These are phyloP conservation scores for Bostrychus sinensis DNA, from an alignment of 2,113 vertebrate species.

Conservation along the genomic window DNA sequence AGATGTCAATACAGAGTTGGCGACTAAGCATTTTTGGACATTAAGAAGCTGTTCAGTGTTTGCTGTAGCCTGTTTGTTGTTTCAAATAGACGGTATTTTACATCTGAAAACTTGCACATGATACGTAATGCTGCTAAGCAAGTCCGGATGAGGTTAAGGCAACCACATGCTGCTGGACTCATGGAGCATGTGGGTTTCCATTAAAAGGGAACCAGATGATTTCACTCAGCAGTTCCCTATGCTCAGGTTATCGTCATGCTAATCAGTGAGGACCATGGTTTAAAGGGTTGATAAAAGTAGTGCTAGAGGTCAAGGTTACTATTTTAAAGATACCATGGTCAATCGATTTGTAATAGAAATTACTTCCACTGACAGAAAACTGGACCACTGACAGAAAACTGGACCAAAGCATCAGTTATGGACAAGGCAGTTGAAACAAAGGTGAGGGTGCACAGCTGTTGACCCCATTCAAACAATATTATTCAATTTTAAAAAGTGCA, in stretches of 20 bases:
- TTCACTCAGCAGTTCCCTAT: constrained; percentile 15
- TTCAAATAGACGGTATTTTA: constrained; percentile 18
- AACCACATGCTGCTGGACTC: constrained; percentile 10
- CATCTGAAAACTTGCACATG: constrained; percentile 33
- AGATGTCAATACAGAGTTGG: constrained; percentile 36
- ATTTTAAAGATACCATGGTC: neutral
- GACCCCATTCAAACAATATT: too few relatives aligned
- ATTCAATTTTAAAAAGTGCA: too few relatives aligned
- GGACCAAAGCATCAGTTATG: too few relatives aligned
- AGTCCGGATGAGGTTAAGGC: constrained; percentile 3
- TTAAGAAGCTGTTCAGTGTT: constrained; percentile 27
- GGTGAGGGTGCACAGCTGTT: too few relatives aligned
- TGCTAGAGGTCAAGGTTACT: neutral
- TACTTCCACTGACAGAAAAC: neutral
- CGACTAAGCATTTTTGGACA: constrained; percentile 49
- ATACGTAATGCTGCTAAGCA: constrained; percentile 18
- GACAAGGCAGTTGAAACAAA: too few relatives aligned
- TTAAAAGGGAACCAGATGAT: constrained; percentile 18
- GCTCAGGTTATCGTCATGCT: neutral
- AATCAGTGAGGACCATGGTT: neutral
- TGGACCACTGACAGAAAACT: neutral
- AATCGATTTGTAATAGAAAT: neutral
- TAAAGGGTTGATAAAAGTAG: neutral
- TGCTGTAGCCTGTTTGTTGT: constrained; percentile 33
- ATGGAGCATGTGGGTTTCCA: constrained; percentile 4